Percentiles rank a stretch among this genome's conserved stretches.
These are phyloP conservation scores for Lepisosteus osseus DNA, from an alignment of 2,113 vertebrate genomes.

Conservation along the genomic window DNA sequence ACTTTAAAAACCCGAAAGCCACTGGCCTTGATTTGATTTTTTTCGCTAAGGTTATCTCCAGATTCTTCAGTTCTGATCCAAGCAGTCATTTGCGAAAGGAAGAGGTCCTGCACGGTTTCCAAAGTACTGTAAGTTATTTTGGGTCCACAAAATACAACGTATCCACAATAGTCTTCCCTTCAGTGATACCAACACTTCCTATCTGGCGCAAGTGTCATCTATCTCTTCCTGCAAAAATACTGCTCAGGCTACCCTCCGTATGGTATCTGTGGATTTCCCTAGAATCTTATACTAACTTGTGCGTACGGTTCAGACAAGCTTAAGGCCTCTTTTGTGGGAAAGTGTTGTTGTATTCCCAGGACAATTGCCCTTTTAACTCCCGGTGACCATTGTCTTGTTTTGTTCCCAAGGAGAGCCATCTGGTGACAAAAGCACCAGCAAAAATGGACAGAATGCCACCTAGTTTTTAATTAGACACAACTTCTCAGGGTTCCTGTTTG, in stretches of 20 bases:
- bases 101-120: constrained; percentile 63
- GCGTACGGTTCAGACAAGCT: constrained; percentile 26
- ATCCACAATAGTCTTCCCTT: neutral
- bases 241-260: constrained; percentile 11
- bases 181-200: constrained; percentile 52
- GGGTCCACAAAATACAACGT: constrained; percentile 35
- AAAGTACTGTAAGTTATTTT: constrained; percentile 48
- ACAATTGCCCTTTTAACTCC: constrained; percentile 50
- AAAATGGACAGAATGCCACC: constrained; percentile 27
- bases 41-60: no score
- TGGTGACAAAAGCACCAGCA: constrained; percentile 54
- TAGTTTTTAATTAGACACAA: constrained; percentile 17
- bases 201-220: constrained; percentile 33
- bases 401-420: constrained; percentile 67
- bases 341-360: constrained; percentile 43
- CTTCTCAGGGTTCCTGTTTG: constrained; percentile 30
- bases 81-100: constrained; percentile 33
- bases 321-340: constrained; percentile 47
- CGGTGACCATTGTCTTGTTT: constrained; percentile 58
- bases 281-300: neutral
- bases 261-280: neutral
- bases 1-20: no score
- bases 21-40: no score
- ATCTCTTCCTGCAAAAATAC: constrained; percentile 6
- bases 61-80: no score